Evolutionary conservation across 2,888 invertebrate species (phyloP), one percentile per base, ranked within the genome.

Genomic region (Diaphora mendica): DNA sequence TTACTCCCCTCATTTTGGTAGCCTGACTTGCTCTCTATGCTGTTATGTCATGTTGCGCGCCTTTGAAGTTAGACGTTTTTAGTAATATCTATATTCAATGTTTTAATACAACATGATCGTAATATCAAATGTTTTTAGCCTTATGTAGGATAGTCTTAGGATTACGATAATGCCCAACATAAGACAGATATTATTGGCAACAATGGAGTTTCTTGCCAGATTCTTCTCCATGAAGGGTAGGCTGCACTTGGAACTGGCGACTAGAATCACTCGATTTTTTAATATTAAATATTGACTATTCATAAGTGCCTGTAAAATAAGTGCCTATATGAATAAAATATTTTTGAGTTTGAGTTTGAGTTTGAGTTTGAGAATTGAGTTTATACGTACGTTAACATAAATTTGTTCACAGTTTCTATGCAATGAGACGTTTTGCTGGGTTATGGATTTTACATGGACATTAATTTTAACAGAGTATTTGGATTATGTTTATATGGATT

Each of bases 91-190:
- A 17, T 42, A 26, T 66, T 42, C 7, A 66, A 42, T 55, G 13
- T 64, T 30, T 39, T n/a, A 13, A 42, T 39, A 42, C 51, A 39
- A 73, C 73, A 73, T 69, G 64, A 69, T 39, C 51, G 30, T 69
- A 64, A 69, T 64, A 69, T 68, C 64, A 68, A 69, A 17, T 70
- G 44, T 73, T 73, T 69, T 64, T 30, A 33, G 64, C 55, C 30
- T 73, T 59, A 72, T 70, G 67, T 64, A 67, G 17, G 67, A 70
- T 66, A 68, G 62, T 64, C 59, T 69, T 64, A 59, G 64, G 62
- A 70, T 70, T 67, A 69, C n/a, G 42, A 64, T 59, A 59, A 70
- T 71, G 5, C 44, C 30, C 51, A 13, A 67, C 59, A 42, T 62
- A 44, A 33, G 44, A 59, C 15, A 62, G 3, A 48, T 1, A 13